Base-by-base conservation (phyloP, 2,888 invertebrate genomes). In the Diadromus collaris region DNA sequence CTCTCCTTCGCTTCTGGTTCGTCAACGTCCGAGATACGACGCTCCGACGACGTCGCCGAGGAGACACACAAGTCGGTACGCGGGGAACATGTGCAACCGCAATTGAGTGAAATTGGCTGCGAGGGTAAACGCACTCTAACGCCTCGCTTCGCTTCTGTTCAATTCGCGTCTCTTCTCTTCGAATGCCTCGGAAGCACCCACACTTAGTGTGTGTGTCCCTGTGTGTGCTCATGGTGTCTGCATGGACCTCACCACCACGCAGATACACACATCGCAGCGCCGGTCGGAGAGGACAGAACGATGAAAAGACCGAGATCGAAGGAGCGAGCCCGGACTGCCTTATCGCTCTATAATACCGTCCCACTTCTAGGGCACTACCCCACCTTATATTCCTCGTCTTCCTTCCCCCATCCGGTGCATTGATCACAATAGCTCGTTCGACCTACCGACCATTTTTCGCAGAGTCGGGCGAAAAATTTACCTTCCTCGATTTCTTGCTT, bases 101-200 rank as follows among this genome's bases (percentile, higher is more conserved):
- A 79, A 79, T 79, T 79, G 79, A 65, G 64, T 73, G 72, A 73
- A 79, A 79, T 79, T 79, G 79, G 79, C 76, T 79, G 69, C 64
- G 76, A 72, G 76, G 79, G 79, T 79, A 79, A 79, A 79, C 72
- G 76, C 72, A 76, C 63, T 63, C 56, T 29, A 44, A 13, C 56
- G 67, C 76, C 64, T 76, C 72, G 63, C 68, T 79, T 51, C 60
- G 76, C 64, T 73, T 29, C 71, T 79, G 76, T 79, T 79, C 76
- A 79, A 79, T 79, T 76, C 64, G 69, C 64, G 41, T 72, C 71
- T 71, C 71, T 67, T 61, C 60, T 32, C 61, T 68, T 75, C 64
- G 44, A 48, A 10, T 70, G 29, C 70, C 70, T 38, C 56, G 56
- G 63, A 58, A 29, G 41, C 60, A 41, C 29, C 38, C 63, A 46